Evolutionary conservation across 2,888 invertebrate genomes (phyloP).

Genomic region (Melinaea marsaeus): DNA sequence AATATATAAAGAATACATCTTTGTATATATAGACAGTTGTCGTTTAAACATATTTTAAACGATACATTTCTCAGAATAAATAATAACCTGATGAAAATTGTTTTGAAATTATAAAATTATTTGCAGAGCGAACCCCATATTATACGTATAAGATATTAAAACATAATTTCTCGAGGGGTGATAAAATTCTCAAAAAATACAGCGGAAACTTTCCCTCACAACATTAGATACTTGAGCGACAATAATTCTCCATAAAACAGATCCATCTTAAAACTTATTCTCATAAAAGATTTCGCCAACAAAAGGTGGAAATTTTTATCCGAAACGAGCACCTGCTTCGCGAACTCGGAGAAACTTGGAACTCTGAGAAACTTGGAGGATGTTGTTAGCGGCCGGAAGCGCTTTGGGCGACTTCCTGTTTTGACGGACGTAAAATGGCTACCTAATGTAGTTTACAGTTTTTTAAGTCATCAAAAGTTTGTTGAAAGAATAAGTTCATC

Average conservation of each 20-base stretch:
- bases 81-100: no score
- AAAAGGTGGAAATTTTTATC: slow-evolving; percentile 72
- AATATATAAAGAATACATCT: no score
- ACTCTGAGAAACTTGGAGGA: slow-evolving; percentile 61
- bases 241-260: slow-evolving; percentile 35
- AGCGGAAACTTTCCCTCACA: slow-evolving; percentile 27
- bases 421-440: slow-evolving; percentile 66
- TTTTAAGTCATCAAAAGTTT: slow-evolving; percentile 22
- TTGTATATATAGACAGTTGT: no score
- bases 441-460: slow-evolving; percentile 36
- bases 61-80: no score
- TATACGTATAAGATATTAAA: slow-evolving; percentile 2
- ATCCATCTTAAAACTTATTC: slow-evolving; percentile 53
- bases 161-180: slow-evolving; percentile 4
- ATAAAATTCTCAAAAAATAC: slow-evolving; percentile 14
- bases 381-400: slow-evolving; percentile 78
- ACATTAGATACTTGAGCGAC: slow-evolving; percentile 28
- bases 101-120: background rate
- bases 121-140: background rate
- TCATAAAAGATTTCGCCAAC: slow-evolving; percentile 49
- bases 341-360: slow-evolving; percentile 52
- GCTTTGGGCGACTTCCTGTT: slow-evolving; percentile 76
- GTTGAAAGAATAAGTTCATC: slow-evolving; percentile 3
- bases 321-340: slow-evolving; percentile 70
- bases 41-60: no score